These are phyloP conservation scores for Aelia acuminata DNA, from an alignment of 2,888 invertebrate species.

Conservation along the genomic window DNA sequence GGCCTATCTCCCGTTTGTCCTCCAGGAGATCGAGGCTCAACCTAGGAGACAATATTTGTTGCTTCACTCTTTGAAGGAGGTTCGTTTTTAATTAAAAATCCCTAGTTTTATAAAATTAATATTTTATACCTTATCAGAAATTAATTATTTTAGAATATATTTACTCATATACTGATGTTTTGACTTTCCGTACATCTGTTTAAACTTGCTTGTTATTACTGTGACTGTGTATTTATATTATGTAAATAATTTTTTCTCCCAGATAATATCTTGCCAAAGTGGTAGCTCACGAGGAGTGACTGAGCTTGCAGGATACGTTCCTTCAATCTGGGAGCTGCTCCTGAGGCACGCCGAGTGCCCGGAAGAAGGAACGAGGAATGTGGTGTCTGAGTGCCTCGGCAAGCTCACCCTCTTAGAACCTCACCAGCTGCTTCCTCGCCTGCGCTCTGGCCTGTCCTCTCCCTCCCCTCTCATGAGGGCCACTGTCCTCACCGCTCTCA, in stretches of 20 bases:
- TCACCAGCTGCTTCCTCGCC: constrained; percentile 84
- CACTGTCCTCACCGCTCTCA: constrained; percentile 97
- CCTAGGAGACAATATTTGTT: constrained; percentile 96
- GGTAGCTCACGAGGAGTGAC: constrained; percentile 81
- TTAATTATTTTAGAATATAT: too few species aligned
- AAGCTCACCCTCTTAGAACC: constrained; percentile 97
- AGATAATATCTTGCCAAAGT: constrained; percentile 89
- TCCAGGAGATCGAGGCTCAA: constrained; percentile 93
- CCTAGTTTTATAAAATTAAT: too few species aligned
- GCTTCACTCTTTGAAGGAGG: constrained; percentile 97
- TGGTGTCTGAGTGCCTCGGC: constrained; percentile 98
- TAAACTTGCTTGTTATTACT: not conserved
- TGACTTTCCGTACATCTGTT: too few species aligned
- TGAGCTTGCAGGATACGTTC: constrained; percentile 84
- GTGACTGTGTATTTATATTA: not conserved
- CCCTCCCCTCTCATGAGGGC: constrained; percentile 90
- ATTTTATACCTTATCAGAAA: too few species aligned
- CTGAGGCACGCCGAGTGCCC: constrained; percentile 96
- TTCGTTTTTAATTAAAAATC: constrained; percentile 69
- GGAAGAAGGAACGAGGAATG: constrained; percentile 98
- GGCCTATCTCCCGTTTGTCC: constrained; percentile 93
- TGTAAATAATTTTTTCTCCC: constrained; percentile 66
- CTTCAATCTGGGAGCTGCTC: constrained; percentile 92
- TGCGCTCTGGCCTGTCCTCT: constrained; percentile 86
- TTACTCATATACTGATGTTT: too few species aligned